Conservation (phyloP, 2,113 vertebrate species). For the Chlorodrepanis virens region DNA sequence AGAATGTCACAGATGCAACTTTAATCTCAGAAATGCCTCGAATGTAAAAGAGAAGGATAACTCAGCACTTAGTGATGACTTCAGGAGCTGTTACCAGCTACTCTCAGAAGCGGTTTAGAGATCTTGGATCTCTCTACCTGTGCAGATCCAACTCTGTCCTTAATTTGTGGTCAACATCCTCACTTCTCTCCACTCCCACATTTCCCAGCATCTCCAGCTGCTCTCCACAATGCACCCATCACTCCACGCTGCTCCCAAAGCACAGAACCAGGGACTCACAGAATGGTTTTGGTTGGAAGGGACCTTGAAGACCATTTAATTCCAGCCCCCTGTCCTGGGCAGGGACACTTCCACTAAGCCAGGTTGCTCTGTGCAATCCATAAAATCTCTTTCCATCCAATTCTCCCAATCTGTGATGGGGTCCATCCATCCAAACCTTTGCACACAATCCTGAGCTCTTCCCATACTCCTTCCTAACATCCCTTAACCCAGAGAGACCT, state of each 20-base stretch:
- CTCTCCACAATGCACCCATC: background rate
- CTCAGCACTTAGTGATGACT: background rate
- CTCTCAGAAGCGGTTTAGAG: background rate
- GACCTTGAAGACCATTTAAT: background rate
- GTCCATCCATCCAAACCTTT: background rate
- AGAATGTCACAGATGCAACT: background rate
- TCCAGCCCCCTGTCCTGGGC: background rate
- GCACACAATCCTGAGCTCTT: background rate
- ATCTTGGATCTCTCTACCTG: background rate
- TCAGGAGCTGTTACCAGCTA: background rate
- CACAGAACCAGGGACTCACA: background rate
- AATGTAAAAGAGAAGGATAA: background rate
- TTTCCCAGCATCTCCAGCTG: background rate
- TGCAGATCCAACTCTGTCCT: rapidly evolving
- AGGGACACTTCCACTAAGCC: background rate
- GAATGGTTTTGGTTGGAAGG: background rate
- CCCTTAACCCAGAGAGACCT: background rate
- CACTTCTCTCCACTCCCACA: background rate
- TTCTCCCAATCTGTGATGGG: rapidly evolving
- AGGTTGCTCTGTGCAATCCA: background rate
- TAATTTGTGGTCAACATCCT: background rate
- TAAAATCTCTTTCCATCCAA: background rate
- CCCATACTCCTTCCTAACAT: background rate
- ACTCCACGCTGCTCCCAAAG: background rate
- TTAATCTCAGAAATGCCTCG: background rate